Conservation (phyloP, 2,797 vertebrate genomes). For the Peromyscus melanophrys region DNA sequence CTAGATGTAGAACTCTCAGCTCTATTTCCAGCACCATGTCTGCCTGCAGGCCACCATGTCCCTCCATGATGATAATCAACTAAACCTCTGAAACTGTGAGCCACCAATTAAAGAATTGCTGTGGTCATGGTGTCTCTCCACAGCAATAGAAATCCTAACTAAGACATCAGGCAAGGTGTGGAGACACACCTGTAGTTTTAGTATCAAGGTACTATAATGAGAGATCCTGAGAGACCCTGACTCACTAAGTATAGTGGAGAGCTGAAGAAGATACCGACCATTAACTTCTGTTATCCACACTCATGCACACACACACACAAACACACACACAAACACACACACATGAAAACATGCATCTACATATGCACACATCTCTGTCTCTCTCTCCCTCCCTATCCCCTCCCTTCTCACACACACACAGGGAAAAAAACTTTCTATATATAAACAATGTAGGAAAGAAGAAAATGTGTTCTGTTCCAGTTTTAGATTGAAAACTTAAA, state of each 20-base stretch:
- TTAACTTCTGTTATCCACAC: neutral
- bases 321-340: no score
- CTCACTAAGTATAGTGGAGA: neutral
- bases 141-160: neutral
- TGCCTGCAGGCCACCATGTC: neutral
- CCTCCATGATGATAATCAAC: neutral
- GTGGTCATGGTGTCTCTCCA: neutral
- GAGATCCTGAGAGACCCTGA: neutral
- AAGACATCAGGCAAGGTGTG: neutral
- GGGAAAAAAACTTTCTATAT: neutral
- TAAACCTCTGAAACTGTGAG: neutral
- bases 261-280: neutral
- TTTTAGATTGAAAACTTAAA: slow-evolving; percentile 9
- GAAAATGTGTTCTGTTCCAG: neutral
- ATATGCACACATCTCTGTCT: no score
- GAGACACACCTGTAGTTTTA: no score
- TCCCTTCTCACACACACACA: no score
- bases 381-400: no score
- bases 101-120: neutral
- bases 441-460: neutral
- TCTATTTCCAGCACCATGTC: neutral
- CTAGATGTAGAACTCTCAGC: neutral
- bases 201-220: neutral
- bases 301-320: no score
- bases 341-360: no score